Evolutionary conservation across 2,797 vertebrate species (phyloP), one percentile per base, ranked within the genome.

Genomic region (Anguilla megastoma): DNA sequence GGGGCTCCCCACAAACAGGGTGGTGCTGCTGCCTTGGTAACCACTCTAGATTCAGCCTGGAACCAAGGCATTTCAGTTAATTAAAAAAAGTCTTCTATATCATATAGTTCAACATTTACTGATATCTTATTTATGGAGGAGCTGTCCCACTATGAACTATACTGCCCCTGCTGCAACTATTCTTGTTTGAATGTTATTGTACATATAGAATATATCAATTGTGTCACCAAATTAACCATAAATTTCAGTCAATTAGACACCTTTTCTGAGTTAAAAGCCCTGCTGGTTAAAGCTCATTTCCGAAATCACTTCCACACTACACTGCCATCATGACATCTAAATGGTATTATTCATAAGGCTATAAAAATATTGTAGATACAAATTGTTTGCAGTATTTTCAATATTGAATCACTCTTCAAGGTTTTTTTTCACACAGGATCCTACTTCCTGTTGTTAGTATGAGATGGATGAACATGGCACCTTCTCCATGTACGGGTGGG

Each of bases 31-130:
- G 27, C 66, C 0, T 2, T 41, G 69, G 88, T 36, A 27, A 86
- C 56, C 9, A 86, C 60, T 89, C 90, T 91, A 85, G 60, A 52
- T 63, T 24, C 87, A 86, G 30, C 87, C 93, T 94, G 88, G 90
- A 45, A 87, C 9, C 79, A 30, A 90, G 5, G 84, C 84, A 80
- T 18, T 24, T 9, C 74, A 86, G 58, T 52, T 71, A 33, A 71
- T 71, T 45, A 45, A 45, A 45, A 41, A 41, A 41, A 41, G 3
- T 41, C 41, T 3, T 41, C 41, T 41, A 41, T 3, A 41, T 41
- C 27, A 71, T 30, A 71, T 4, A 12, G 27, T 71, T n/a, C 6
- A 27, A 33, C n/a, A 24, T 63, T 63, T 63, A n/a, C 18, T 24
- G 60, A 71, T 71, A 30, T 3, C 66, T 71, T 71, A 30, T 71